Conservation (phyloP, 2,888 invertebrate genomes). For the Argynnis bischoffii region DNA sequence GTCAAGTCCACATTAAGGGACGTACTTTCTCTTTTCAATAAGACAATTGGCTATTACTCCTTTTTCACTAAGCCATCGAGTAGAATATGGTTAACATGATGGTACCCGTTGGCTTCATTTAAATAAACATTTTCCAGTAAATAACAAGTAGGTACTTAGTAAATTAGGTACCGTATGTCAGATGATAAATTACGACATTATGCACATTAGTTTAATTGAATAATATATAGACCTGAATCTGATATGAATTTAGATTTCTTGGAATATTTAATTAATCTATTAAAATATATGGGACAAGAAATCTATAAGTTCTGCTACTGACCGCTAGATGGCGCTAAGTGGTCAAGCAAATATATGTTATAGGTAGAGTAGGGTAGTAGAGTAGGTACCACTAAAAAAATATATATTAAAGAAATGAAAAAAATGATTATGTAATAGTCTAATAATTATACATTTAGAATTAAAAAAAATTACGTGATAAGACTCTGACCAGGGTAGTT, state of each 20-base stretch:
- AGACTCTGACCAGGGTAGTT: too few species aligned
- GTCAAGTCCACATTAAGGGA: too few species aligned
- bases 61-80: too few species aligned
- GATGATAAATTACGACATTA: slow-evolving; percentile 10
- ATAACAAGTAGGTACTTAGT: neutral
- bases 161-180: neutral
- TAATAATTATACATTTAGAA: too few species aligned
- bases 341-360: neutral
- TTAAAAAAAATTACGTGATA: too few species aligned
- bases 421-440: too few species aligned
- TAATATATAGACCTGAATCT: neutral
- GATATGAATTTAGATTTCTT: slow-evolving; percentile 13
- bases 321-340: slow-evolving; percentile 56
- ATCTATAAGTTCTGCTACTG: slow-evolving; percentile 43
- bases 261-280: slow-evolving; percentile 3
- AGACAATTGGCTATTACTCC: too few species aligned
- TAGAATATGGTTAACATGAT: too few species aligned
- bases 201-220: slow-evolving; percentile 2
- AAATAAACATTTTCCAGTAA: too few species aligned
- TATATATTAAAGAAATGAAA: neutral
- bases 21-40: too few species aligned
- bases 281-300: neutral
- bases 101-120: too few species aligned
- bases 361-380: too few species aligned
- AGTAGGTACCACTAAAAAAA: neutral